Percentiles rank a stretch among this genome's conserved stretches.
Evolutionary conservation across 2,888 invertebrate genomes (phyloP).

Genomic region (Carcina quercana): DNA sequence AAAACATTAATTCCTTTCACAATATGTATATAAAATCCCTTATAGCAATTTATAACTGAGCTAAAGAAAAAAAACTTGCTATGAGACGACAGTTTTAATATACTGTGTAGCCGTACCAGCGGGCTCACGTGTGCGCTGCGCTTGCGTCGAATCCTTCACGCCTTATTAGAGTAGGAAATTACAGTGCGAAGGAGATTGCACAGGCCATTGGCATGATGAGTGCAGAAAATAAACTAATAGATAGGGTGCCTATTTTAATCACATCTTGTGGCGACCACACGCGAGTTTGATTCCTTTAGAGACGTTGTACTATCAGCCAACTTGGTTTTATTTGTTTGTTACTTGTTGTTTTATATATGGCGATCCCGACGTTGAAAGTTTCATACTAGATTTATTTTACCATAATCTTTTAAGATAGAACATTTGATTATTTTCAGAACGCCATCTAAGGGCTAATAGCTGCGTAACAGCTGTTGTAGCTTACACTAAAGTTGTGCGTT

Average conservation of each 20-base stretch:
- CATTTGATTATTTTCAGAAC: too few species aligned
- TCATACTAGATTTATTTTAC: too few species aligned
- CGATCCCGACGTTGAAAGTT: too few species aligned
- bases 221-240: constrained; percentile 25
- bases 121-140: constrained; percentile 32
- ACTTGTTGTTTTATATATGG: too few species aligned
- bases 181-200: constrained; percentile 27
- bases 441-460: too few species aligned
- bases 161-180: constrained; percentile 62
- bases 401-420: too few species aligned
- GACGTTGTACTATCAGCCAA: too few species aligned
- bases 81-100: constrained; percentile 32
- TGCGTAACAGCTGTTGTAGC: too few species aligned
- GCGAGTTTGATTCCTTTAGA: too few species aligned
- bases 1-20: neutral
- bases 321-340: too few species aligned
- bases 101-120: constrained; percentile 35
- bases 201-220: constrained; percentile 32
- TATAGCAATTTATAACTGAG: constrained; percentile 23
- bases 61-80: constrained; percentile 25
- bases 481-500: too few species aligned
- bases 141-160: constrained; percentile 44
- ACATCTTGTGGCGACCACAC: constrained; percentile 6
- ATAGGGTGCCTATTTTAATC: constrained; percentile 10
- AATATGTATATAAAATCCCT: constrained; percentile 10